Evolutionary conservation across 2,888 invertebrate genomes (phyloP).

Genomic region (Lymantria monacha): DNA sequence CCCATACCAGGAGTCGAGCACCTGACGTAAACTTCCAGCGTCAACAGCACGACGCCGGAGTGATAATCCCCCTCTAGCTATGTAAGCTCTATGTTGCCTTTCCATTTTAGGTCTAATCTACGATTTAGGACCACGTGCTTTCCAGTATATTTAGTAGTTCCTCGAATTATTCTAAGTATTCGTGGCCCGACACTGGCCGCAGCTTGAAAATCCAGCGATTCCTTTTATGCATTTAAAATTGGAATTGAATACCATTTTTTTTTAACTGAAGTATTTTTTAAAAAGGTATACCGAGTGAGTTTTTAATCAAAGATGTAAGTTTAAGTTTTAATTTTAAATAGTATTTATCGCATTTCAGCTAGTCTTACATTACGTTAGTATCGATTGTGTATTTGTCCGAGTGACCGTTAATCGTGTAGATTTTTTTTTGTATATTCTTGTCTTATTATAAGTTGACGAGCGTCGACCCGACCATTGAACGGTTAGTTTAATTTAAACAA

Average conservation of each 20-base stretch:
- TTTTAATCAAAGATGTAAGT: slow-evolving; percentile 80
- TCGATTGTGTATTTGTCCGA: slow-evolving; percentile 63
- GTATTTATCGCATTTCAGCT: slow-evolving; percentile 81
- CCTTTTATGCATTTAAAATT: slow-evolving; percentile 60
- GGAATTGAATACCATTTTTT: slow-evolving; percentile 71
- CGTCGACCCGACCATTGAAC: slow-evolving; percentile 49
- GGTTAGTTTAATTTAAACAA: slow-evolving; percentile 50
- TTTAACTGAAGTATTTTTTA: slow-evolving; percentile 62
- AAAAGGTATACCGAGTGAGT: slow-evolving; percentile 72
- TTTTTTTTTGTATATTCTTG: slow-evolving; percentile 74
- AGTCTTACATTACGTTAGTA: slow-evolving; percentile 79
- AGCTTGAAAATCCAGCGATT: slow-evolving; percentile 47
- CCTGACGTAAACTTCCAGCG: slow-evolving; percentile 65
- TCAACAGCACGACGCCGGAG: slow-evolving; percentile 20
- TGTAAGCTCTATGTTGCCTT: slow-evolving; percentile 50
- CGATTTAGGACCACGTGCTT: slow-evolving; percentile 52
- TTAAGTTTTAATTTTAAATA: slow-evolving; percentile 72
- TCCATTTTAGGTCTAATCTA: slow-evolving; percentile 32
- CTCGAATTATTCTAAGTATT: slow-evolving; percentile 44
- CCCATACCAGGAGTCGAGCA: slow-evolving; percentile 87
- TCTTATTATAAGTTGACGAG: slow-evolving; percentile 57
- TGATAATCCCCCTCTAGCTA: slow-evolving; percentile 50
- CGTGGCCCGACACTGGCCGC: slow-evolving; percentile 44
- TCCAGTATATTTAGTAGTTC: slow-evolving; percentile 68
- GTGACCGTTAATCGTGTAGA: slow-evolving; percentile 66